Evolutionary conservation across 2,888 invertebrate species (phyloP).

Genomic region (Parthenolecanium corni): DNA sequence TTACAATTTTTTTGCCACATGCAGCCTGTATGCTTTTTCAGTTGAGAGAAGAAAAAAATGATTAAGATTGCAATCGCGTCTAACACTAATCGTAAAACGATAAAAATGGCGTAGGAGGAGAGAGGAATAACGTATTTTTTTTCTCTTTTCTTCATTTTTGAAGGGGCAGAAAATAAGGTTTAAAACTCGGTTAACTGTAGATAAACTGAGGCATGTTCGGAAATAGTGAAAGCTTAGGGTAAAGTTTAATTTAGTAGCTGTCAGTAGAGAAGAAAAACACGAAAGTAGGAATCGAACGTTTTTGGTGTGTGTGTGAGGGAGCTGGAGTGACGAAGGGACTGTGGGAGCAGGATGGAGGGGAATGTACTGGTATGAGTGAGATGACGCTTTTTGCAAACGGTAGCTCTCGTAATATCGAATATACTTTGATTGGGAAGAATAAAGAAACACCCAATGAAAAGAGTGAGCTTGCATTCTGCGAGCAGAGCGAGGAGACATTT

Average conservation of each 20-base stretch:
- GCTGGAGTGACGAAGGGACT: not conserved
- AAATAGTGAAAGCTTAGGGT: slow-evolving; percentile 28
- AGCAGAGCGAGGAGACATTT: too few relatives aligned
- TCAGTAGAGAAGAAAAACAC: slow-evolving; percentile 25
- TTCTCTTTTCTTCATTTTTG: not conserved
- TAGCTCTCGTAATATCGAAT: slow-evolving; percentile 21
- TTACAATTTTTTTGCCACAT: not conserved
- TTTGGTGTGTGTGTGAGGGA: not conserved
- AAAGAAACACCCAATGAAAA: too few relatives aligned
- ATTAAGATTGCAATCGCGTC: slow-evolving; percentile 27
- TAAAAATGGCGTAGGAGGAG: slow-evolving; percentile 3
- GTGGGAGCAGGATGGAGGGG: not conserved
- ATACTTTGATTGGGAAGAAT: slow-evolving; percentile 18
- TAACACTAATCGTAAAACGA: slow-evolving; percentile 27
- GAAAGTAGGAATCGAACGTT: slow-evolving; percentile 21
- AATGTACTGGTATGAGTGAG: not conserved
- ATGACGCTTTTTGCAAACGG: slow-evolving; percentile 26
- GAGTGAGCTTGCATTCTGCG: too few relatives aligned
- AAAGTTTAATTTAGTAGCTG: slow-evolving; percentile 28
- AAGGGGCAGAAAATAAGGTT: slow-evolving; percentile 16
- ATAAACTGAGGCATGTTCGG: slow-evolving; percentile 26
- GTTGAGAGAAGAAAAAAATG: slow-evolving; percentile 4
- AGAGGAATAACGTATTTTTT: slow-evolving; percentile 7
- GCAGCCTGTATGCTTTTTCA: not conserved
- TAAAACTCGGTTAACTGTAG: slow-evolving; percentile 27